Conservation (phyloP, 2,888 invertebrate genomes). For the Plutella xylostella region DNA sequence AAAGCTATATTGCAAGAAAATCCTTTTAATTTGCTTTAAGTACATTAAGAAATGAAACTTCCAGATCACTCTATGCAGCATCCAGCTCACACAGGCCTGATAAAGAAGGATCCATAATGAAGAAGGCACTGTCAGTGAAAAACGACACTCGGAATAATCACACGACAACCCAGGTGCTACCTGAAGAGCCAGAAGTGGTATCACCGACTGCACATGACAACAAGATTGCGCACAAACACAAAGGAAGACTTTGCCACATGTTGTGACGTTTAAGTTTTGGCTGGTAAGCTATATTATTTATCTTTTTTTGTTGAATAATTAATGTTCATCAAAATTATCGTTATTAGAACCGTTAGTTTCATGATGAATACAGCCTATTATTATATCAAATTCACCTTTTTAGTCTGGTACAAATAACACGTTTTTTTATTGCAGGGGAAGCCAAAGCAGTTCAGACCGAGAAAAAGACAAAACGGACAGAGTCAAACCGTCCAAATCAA, state of each 20-base stretch:
- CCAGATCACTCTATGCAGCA: slow-evolving; percentile 64
- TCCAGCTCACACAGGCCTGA: slow-evolving; percentile 38
- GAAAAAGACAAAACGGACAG: slow-evolving; percentile 45
- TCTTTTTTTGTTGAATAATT: no score
- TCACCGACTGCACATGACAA: slow-evolving; percentile 21
- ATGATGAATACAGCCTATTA: not conserved
- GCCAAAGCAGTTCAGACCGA: slow-evolving; percentile 54
- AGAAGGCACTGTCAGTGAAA: slow-evolving; percentile 26
- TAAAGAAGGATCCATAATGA: slow-evolving; percentile 29
- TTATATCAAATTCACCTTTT: not conserved
- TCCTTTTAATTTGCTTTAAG: not conserved
- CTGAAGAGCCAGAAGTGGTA: slow-evolving; percentile 22
- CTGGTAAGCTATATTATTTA: no score
- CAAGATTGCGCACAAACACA: slow-evolving; percentile 37
- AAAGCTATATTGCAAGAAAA: not conserved
- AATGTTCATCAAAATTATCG: not conserved
- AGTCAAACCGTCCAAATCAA: slow-evolving; percentile 64
- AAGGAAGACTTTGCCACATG: slow-evolving; percentile 56
- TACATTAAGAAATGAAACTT: no score
- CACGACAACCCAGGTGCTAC: slow-evolving; percentile 24
- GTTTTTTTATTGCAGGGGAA: slow-evolving; percentile 36
- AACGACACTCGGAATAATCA: slow-evolving; percentile 20
- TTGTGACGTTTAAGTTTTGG: slow-evolving; percentile 66
- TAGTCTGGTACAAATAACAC: not conserved
- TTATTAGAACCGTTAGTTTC: no score